These are phyloP conservation scores for Drosophila burlai DNA, from an alignment of 1,140 invertebrate genomes.

Conservation along the genomic window DNA sequence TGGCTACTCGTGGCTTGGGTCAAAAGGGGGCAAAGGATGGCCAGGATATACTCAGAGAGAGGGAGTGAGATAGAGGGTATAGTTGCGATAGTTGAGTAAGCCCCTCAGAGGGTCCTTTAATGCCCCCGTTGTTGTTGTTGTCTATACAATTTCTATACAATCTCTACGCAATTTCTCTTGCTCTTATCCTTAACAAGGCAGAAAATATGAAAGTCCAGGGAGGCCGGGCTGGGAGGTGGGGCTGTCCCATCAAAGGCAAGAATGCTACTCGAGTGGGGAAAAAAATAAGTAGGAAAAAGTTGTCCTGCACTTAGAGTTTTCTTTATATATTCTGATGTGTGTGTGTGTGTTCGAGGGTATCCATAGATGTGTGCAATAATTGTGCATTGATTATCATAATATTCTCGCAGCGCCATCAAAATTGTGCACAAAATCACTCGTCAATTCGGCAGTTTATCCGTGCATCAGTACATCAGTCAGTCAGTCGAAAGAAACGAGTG, in stretches of 20 bases:
- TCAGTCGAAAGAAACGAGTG: slow-evolving; percentile 14
- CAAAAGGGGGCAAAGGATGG: slow-evolving; percentile 11
- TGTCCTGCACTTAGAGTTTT: slow-evolving; percentile 23
- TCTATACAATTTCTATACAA: slow-evolving; percentile 33
- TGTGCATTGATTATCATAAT: slow-evolving; percentile 76
- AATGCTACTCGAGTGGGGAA: slow-evolving; percentile 21
- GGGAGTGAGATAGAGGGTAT: not conserved
- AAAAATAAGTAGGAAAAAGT: slow-evolving; percentile 15
- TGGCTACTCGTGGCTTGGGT: slow-evolving; percentile 32
- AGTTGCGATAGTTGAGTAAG: slow-evolving; percentile 33
- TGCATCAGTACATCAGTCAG: slow-evolving; percentile 17
- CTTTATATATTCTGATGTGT: slow-evolving; percentile 18
- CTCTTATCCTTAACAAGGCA: slow-evolving; percentile 33
- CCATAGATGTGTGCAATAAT: slow-evolving; percentile 52
- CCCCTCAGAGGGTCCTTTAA: slow-evolving; percentile 37
- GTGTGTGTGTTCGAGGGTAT: slow-evolving; percentile 9
- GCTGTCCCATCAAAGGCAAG: slow-evolving; percentile 27
- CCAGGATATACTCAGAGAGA: not conserved
- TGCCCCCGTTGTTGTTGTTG: slow-evolving; percentile 11
- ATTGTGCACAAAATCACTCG: slow-evolving; percentile 60
- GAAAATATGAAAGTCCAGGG: slow-evolving; percentile 4
- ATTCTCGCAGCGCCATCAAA: slow-evolving; percentile 52
- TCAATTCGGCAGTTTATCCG: slow-evolving; percentile 34
- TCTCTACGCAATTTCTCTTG: slow-evolving; percentile 18
- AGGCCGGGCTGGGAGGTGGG: not conserved